These are phyloP conservation scores for Malurus alboscapulatus DNA, from an alignment of 2,113 vertebrate genomes.

Conservation along the genomic window DNA sequence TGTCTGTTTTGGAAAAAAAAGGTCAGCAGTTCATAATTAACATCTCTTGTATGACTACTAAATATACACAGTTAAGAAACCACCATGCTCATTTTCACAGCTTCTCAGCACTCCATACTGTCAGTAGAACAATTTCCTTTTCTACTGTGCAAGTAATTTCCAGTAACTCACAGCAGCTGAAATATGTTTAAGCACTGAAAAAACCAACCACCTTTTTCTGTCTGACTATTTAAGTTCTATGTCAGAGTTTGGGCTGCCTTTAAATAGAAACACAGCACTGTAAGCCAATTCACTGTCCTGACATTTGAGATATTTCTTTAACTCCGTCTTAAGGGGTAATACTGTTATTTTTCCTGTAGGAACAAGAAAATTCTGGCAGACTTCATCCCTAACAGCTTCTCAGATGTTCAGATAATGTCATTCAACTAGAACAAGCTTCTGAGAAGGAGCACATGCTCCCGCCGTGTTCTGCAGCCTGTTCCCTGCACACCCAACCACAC, in stretches of 20 bases:
- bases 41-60: neutral
- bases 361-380: conserved; percentile 32
- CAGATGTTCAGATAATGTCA: neutral
- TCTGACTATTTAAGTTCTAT: conserved; percentile 8
- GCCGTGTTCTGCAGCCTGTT: neutral
- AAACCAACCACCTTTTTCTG: conserved; percentile 32
- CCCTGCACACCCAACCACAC: neutral
- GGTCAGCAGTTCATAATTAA: neutral
- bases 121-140: conserved; percentile 47
- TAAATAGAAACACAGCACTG: neutral
- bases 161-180: conserved; percentile 51
- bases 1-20: neutral
- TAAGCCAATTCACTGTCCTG: neutral
- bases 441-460: neutral
- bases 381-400: neutral
- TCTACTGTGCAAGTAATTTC: conserved; percentile 29
- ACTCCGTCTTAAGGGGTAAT: neutral
- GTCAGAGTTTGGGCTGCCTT: neutral
- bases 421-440: neutral
- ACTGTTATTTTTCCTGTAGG: conserved; percentile 16
- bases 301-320: neutral
- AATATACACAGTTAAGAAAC: neutral
- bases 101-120: neutral
- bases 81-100: neutral
- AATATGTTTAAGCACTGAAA: conserved; percentile 13